A percentile compares a stretch with the other conserved stretches of the same genome.
These are phyloP conservation scores for Acrobasis consociella DNA, from an alignment of 2,888 invertebrate species.

Conservation along the genomic window DNA sequence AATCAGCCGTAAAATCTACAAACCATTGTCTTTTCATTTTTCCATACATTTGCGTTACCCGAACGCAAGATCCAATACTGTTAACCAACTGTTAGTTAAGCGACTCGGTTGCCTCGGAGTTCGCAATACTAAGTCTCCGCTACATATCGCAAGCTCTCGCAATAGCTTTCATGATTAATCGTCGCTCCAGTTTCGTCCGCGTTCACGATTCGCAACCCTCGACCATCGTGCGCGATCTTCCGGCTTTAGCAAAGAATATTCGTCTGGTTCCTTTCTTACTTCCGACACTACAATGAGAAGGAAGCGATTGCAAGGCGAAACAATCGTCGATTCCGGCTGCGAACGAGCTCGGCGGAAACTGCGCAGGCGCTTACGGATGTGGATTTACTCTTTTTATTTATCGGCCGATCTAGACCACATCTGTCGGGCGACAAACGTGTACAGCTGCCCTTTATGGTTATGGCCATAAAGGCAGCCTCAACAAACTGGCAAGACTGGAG, in stretches of 20 bases:
- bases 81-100: slow-evolving; percentile 73
- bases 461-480: slow-evolving; percentile 59
- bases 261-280: slow-evolving; percentile 62
- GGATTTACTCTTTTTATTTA: slow-evolving; percentile 74
- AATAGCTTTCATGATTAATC: slow-evolving; percentile 70
- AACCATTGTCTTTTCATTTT: slow-evolving; percentile 59
- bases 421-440: slow-evolving; percentile 70
- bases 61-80: slow-evolving; percentile 63
- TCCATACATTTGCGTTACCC: slow-evolving; percentile 62
- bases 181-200: slow-evolving; percentile 53
- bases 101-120: slow-evolving; percentile 58
- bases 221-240: background rate
- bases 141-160: slow-evolving; percentile 80
- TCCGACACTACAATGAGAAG: slow-evolving; percentile 72
- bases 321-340: slow-evolving; percentile 74
- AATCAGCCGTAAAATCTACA: slow-evolving; percentile 49
- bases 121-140: slow-evolving; percentile 60
- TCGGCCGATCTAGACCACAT: slow-evolving; percentile 77
- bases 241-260: slow-evolving; percentile 36
- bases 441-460: slow-evolving; percentile 74
- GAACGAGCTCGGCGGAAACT: slow-evolving; percentile 66
- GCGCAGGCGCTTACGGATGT: slow-evolving; percentile 69
- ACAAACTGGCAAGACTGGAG: slow-evolving; percentile 47
- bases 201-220: slow-evolving; percentile 42
- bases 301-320: slow-evolving; percentile 74